Percentiles rank a stretch among this genome's conserved stretches.
Evolutionary conservation across 2,888 invertebrate species (phyloP).

Genomic region (Philonicus albiceps): DNA sequence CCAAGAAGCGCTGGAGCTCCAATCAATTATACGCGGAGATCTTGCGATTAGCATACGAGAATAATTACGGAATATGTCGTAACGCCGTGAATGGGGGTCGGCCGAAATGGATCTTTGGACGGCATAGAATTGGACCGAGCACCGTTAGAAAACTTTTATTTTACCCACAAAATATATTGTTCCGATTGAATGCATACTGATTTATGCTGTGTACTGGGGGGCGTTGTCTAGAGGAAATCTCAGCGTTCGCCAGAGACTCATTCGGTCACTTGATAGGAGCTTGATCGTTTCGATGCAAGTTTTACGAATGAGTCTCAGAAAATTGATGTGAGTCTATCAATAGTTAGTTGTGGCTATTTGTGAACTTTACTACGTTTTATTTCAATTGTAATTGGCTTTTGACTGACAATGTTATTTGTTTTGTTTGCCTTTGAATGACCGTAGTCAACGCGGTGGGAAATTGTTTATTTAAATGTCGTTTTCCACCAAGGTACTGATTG

Average conservation of each 20-base stretch:
- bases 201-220: background rate
- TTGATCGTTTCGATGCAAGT: background rate
- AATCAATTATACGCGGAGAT: conserved; percentile 14
- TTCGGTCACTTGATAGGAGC: background rate
- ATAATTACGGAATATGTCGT: conserved; percentile 25
- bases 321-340: background rate
- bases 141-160: conserved; percentile 18
- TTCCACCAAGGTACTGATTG: background rate
- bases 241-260: background rate
- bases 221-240: background rate
- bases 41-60: conserved; percentile 20
- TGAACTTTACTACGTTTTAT: background rate
- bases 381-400: background rate
- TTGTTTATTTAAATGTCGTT: background rate
- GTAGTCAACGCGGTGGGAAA: background rate
- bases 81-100: background rate
- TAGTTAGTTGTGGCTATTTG: background rate
- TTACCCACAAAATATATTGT: background rate
- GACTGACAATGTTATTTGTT: background rate
- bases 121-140: background rate
- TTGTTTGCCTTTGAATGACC: background rate
- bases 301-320: background rate
- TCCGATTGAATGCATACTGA: background rate
- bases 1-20: background rate
- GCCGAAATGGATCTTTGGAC: background rate